These are phyloP conservation scores for Zeus faber DNA, from an alignment of 2,113 vertebrate species.

Conservation along the genomic window DNA sequence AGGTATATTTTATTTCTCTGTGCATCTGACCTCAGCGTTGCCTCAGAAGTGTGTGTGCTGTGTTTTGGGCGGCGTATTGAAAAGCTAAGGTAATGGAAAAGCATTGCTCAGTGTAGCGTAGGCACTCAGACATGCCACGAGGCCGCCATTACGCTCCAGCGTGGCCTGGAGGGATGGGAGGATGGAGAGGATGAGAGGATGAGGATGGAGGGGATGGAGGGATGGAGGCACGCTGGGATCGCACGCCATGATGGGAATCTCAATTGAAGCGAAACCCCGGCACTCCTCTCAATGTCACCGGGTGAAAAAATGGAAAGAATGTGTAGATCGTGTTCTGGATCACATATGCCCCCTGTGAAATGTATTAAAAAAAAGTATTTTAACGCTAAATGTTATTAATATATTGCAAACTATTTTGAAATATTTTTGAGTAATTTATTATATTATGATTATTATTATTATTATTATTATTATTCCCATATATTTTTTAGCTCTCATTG, in stretches of 20 bases:
- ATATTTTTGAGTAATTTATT: too few relatives aligned
- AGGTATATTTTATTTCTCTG: slow-evolving; percentile 71
- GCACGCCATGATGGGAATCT: slow-evolving; percentile 60
- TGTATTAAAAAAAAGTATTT: slow-evolving; percentile 1
- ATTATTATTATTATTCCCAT: not conserved
- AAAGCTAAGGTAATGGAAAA: slow-evolving; percentile 74
- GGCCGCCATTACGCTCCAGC: slow-evolving; percentile 67
- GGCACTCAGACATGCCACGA: slow-evolving; percentile 71
- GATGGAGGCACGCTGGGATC: slow-evolving; percentile 39
- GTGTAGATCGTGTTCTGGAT: too few relatives aligned
- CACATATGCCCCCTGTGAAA: too few relatives aligned
- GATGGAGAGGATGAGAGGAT: slow-evolving; percentile 39
- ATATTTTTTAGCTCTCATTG: not conserved
- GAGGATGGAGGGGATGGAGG: slow-evolving; percentile 36
- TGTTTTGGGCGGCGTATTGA: slow-evolving; percentile 55
- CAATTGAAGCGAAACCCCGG: slow-evolving; percentile 59
- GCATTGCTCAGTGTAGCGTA: slow-evolving; percentile 75
- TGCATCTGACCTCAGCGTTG: slow-evolving; percentile 69
- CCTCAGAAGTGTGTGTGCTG: slow-evolving; percentile 60
- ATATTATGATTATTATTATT: not conserved
- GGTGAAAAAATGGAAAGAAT: slow-evolving; percentile 32
- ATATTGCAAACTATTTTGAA: not conserved
- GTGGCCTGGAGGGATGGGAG: slow-evolving; percentile 59
- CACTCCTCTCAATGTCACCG: slow-evolving; percentile 56
- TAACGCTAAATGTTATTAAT: too few relatives aligned